phyloP scores from a whole-genome alignment of 2,888 invertebrate species.

The Apodemia duryi region DNA sequence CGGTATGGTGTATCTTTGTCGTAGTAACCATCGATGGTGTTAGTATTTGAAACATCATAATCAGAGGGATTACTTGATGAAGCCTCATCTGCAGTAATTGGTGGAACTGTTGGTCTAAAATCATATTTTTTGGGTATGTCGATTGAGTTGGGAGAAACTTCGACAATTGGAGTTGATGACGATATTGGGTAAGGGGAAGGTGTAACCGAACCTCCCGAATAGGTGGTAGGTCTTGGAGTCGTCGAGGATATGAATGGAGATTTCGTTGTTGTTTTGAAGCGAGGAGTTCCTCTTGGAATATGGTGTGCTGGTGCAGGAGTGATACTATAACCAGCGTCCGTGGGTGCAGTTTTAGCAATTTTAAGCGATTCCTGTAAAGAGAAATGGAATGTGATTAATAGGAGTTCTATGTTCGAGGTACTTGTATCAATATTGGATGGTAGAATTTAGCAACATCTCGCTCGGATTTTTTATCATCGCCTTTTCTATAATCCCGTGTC shows the following conservation, averaged over 20 bases:
- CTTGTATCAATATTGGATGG: no score
- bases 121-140: constrained; percentile 61
- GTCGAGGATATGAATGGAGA: constrained; percentile 43
- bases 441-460: no score
- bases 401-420: not conserved
- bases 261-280: constrained; percentile 52
- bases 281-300: constrained; percentile 49
- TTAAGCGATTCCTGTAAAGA: constrained; percentile 83
- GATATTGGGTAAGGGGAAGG: constrained; percentile 50
- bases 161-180: constrained; percentile 57
- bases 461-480: no score
- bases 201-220: constrained; percentile 51
- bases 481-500: no score
- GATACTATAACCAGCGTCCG: constrained; percentile 82
- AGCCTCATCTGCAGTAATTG: constrained; percentile 61
- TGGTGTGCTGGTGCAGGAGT: constrained; percentile 66
- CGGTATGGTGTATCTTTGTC: constrained; percentile 47
- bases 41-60: constrained; percentile 63
- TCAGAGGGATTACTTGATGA: constrained; percentile 56
- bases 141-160: constrained; percentile 69
- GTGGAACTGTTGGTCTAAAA: constrained; percentile 63
- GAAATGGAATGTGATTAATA: constrained; percentile 13
- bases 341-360: constrained; percentile 84
- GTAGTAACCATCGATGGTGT: constrained; percentile 59
- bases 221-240: constrained; percentile 44